Base-by-base conservation (phyloP, 1,140 invertebrate genomes). In the Neotoxoptera formosana region DNA sequence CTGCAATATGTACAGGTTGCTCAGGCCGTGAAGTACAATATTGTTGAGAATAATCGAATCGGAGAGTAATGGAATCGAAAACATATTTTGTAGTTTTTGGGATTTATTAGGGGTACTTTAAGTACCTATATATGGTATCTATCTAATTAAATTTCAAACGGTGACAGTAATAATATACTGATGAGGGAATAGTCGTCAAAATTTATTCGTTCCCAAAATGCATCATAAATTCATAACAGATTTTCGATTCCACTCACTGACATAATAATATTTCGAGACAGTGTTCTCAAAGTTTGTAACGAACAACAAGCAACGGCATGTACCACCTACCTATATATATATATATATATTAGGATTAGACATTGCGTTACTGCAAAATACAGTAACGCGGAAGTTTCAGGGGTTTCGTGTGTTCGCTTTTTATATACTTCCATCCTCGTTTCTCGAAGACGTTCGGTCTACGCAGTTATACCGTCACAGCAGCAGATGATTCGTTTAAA, bases 401-500 rank as follows among this genome's bases (percentile, higher is more conserved):
- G 9, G 11, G 4, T 67, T 76, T 76, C 14, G 60, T 76, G n/a
- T 34, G 30, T 76, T 76, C 17, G 30, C 60, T 34, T n/a, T 76
- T 76, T 34, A 41, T 34, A 41, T 41, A 76, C 60, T 76, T n/a
- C 4, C 60, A 34, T 76, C 30, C 60, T 17, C 6, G 60, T 20
- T n/a, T n/a, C n/a, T n/a, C 60, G 60, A 76, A 76, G 60, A 76
- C n/a, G 60, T 30, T n/a, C 4, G 30, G 30, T 76, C n/a, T 76
- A n/a, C n/a, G 11, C 60, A 76, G 60, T n/a, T 67, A 76, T 14
- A 34, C 60, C 60, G 17, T 76, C 60, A 76, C 17, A 76, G 60
- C 30, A n/a, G 60, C 60, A 76, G 84, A 87, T 47, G 84, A 87
- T 87, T 87, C 84, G 84, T 87, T 87, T 47, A 47, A 30, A 36